Conservation (phyloP, 1,140 invertebrate species). For the Drosophila mayri region DNA sequence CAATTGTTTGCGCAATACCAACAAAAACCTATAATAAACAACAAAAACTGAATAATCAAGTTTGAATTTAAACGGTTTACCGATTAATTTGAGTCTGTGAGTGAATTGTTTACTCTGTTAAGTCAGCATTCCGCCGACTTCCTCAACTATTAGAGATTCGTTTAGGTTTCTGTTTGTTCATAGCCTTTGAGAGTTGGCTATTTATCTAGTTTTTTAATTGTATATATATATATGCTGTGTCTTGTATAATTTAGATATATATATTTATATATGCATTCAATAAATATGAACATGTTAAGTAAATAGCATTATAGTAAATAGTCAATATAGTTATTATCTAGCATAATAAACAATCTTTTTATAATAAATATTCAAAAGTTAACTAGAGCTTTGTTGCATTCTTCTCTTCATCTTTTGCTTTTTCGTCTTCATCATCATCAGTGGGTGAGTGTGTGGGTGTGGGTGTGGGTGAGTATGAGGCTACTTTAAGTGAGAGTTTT, state of each 20-base stretch:
- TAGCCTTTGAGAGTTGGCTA: constrained; percentile 25
- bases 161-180: constrained; percentile 6
- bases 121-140: constrained; percentile 41
- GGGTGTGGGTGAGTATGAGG: constrained; percentile 26
- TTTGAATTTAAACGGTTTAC: constrained; percentile 55
- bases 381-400: constrained; percentile 64
- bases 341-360: constrained; percentile 56
- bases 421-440: not conserved
- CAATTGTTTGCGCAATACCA: constrained; percentile 58
- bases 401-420: constrained; percentile 15
- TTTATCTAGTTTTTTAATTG: constrained; percentile 46
- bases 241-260: constrained; percentile 38
- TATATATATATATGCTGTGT: constrained; percentile 41
- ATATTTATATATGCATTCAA: constrained; percentile 68
- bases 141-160: constrained; percentile 28
- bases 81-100: constrained; percentile 53
- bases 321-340: constrained; percentile 75
- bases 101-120: constrained; percentile 35
- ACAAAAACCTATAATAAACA: constrained; percentile 32
- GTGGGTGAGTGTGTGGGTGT: constrained; percentile 29
- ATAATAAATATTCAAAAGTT: constrained; percentile 73
- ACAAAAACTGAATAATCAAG: constrained; percentile 58
- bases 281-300: constrained; percentile 74
- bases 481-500: constrained; percentile 48
- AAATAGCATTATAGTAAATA: constrained; percentile 76